Conservation (phyloP, 1,140 invertebrate genomes). For the Mactra quadrangularis region DNA sequence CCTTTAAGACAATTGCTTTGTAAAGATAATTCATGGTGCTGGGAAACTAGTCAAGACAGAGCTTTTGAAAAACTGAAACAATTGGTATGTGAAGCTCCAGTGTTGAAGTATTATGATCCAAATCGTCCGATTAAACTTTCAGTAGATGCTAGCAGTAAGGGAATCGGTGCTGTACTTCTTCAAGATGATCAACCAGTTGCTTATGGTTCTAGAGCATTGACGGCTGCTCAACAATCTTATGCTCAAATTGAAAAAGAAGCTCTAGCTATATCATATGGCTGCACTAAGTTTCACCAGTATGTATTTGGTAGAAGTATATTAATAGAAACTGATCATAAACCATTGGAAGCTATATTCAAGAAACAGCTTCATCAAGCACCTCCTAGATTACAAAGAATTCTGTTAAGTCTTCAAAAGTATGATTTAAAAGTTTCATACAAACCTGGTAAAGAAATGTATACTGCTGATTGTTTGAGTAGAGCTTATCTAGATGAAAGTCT, state of each 20-base stretch:
- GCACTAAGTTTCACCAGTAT: constrained; percentile 81
- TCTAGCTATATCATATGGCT: constrained; percentile 84
- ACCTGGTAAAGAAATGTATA: too few species aligned
- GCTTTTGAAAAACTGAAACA: background rate
- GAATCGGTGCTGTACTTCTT: constrained; percentile 81
- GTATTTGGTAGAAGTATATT: constrained; percentile 71
- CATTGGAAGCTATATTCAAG: constrained; percentile 65
- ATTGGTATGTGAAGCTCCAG: background rate
- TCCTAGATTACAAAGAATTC: background rate
- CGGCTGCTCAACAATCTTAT: constrained; percentile 83
- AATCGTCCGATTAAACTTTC: constrained; percentile 36
- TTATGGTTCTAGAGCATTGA: constrained; percentile 83
- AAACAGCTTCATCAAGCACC: constrained; percentile 59
- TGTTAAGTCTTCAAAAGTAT: too few species aligned
- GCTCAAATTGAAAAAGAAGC: constrained; percentile 85
- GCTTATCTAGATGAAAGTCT: too few species aligned
- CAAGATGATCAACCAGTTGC: constrained; percentile 82
- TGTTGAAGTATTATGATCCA: constrained; percentile 55
- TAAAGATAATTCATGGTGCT: constrained; percentile 50
- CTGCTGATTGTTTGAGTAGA: too few species aligned
- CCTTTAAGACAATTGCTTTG: constrained; percentile 38
- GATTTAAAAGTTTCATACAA: too few species aligned
- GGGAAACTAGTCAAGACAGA: constrained; percentile 50
- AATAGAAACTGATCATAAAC: constrained; percentile 65
- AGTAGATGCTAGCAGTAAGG: constrained; percentile 69